Percentiles rank a stretch among this genome's conserved stretches.
phyloP scores from a whole-genome alignment of 2,888 invertebrate species.

The Epirrhoe alternata region DNA sequence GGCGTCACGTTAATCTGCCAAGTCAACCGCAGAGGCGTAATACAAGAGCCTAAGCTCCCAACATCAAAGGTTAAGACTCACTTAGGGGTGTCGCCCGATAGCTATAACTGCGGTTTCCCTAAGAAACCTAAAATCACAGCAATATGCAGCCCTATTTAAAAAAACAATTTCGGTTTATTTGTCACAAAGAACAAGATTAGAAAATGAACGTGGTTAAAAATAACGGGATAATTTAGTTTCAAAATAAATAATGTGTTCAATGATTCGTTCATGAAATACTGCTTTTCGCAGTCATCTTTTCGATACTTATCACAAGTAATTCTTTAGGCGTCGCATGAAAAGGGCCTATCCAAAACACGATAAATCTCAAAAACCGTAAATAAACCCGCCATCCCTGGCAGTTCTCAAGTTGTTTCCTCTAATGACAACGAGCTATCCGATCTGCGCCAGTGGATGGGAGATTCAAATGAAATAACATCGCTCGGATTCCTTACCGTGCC shows the following conservation, averaged over 20 bases:
- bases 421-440: slow-evolving; percentile 41
- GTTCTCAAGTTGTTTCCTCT: slow-evolving; percentile 35
- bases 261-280: too few relatives aligned
- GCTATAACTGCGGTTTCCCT: neutral
- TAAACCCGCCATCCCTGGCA: slow-evolving; percentile 19
- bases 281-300: neutral
- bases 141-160: neutral
- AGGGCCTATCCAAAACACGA: slow-evolving; percentile 9
- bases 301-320: neutral
- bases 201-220: too few relatives aligned
- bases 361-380: slow-evolving; percentile 24
- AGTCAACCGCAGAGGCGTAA: slow-evolving; percentile 30
- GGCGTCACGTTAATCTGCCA: slow-evolving; percentile 26
- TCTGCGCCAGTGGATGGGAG: slow-evolving; percentile 40
- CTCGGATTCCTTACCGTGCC: slow-evolving; percentile 36
- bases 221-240: too few relatives aligned
- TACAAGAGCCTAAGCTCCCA: slow-evolving; percentile 28
- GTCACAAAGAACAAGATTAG: too few relatives aligned
- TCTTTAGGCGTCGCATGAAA: neutral
- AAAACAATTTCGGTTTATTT: too few relatives aligned
- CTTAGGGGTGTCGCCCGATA: slow-evolving; percentile 23
- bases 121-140: neutral
- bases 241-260: too few relatives aligned
- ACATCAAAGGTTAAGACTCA: slow-evolving; percentile 30
- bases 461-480: slow-evolving; percentile 49